These are phyloP conservation scores for Damaliscus lunatus DNA, from an alignment of 2,113 vertebrate genomes.

Conservation along the genomic window DNA sequence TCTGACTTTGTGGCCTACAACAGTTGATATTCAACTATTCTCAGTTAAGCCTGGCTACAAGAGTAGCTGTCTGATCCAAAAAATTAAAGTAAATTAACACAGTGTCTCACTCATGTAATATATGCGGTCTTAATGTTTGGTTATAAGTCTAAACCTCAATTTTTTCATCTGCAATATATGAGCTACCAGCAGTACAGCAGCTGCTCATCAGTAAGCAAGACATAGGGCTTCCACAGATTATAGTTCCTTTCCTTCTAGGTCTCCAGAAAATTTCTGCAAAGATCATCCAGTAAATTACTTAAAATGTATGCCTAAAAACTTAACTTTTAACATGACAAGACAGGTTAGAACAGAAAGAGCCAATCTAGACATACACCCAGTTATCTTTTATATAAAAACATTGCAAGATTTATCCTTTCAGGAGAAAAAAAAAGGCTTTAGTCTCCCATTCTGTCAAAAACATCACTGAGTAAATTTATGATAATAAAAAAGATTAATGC, in stretches of 20 bases:
- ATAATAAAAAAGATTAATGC: background rate
- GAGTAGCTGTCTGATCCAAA: background rate
- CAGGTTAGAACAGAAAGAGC: background rate
- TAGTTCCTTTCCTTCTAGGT: background rate
- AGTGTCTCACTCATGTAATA: background rate
- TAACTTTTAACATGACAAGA: background rate
- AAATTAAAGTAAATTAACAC: background rate
- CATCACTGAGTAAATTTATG: background rate
- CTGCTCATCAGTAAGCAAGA: background rate
- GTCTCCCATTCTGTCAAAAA: background rate
- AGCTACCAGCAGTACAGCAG: background rate
- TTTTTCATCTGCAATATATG: background rate
- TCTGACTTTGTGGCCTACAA: background rate
- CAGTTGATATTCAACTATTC: background rate
- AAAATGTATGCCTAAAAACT: background rate
- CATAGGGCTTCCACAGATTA: background rate
- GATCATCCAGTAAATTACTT: background rate
- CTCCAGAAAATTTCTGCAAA: conserved; percentile 5
- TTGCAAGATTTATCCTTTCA: background rate
- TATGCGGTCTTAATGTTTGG: background rate
- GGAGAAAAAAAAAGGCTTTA: background rate
- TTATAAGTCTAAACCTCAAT: background rate
- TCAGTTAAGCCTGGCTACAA: background rate
- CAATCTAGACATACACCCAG: background rate
- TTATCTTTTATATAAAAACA: background rate